phyloP scores from a whole-genome alignment of 2,888 invertebrate species.

The Rotaria magnacalcarata region DNA sequence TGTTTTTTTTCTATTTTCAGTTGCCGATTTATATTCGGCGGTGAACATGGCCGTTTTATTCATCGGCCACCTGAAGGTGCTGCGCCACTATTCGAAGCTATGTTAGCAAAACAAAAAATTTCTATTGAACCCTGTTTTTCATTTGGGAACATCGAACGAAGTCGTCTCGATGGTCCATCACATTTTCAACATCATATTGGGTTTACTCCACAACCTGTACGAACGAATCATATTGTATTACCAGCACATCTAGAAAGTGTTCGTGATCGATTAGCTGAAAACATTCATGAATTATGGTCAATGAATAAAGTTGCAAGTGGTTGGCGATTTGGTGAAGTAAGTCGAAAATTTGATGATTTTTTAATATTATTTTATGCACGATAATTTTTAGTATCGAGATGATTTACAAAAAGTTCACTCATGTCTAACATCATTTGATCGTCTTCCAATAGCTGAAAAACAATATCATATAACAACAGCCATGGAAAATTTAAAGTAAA shows the following conservation, averaged over 20 bases:
- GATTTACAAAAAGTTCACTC: conserved; percentile 65
- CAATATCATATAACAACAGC: conserved; percentile 93
- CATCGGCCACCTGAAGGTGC: conserved; percentile 87
- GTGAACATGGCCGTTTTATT: conserved; percentile 91
- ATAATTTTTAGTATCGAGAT: conserved; percentile 39
- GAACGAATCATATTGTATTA: conserved; percentile 71
- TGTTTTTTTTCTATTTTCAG: conserved; percentile 60
- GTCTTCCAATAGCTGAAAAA: conserved; percentile 86
- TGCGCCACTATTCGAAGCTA: conserved; percentile 87
- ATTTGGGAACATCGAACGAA: conserved; percentile 88
- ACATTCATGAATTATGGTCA: conserved; percentile 99
- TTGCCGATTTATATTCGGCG: conserved; percentile 92
- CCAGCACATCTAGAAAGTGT: conserved; percentile 67
- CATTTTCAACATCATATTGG: conserved; percentile 82
- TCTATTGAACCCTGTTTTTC: conserved; percentile 91
- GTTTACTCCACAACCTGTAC: conserved; percentile 89
- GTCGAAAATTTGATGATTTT: background rate
- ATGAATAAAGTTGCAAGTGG: conserved; percentile 98
- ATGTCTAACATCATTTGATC: conserved; percentile 89
- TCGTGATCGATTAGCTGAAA: conserved; percentile 90
- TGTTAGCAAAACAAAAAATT: conserved; percentile 83
- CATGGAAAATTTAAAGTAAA: conserved; percentile 86
- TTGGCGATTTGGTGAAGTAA: conserved; percentile 84
- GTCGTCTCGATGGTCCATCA: conserved; percentile 84
- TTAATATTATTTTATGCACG: too few relatives aligned